Conservation (phyloP, 2,113 vertebrate species). For the Protomyctophum bolini region DNA sequence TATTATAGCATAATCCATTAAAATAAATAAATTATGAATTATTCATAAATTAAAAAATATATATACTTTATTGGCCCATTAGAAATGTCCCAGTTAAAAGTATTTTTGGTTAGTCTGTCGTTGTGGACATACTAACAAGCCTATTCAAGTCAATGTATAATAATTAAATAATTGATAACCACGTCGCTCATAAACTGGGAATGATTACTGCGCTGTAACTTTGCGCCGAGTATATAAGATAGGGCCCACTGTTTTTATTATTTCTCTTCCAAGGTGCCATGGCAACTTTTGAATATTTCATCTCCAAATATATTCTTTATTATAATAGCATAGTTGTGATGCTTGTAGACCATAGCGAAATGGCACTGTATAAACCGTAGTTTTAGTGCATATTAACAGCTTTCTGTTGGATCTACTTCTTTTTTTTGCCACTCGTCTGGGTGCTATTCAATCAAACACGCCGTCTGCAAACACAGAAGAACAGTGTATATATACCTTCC, state of each 20-base stretch:
- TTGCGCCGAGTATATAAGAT: too few relatives aligned
- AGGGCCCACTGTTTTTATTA: constrained; percentile 33
- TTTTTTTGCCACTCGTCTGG: constrained; percentile 58
- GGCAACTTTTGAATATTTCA: constrained; percentile 77
- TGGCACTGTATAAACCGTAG: constrained; percentile 68
- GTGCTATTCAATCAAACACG: constrained; percentile 71
- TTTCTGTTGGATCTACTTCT: constrained; percentile 71
- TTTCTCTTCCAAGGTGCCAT: constrained; percentile 70
- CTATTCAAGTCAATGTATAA: too few relatives aligned
- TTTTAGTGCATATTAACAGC: constrained; percentile 65
- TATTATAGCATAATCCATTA: too few relatives aligned
- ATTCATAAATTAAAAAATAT: too few relatives aligned
- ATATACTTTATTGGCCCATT: too few relatives aligned
- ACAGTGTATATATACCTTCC: constrained; percentile 39
- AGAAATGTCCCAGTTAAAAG: too few relatives aligned
- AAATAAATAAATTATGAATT: too few relatives aligned
- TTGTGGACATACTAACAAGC: too few relatives aligned
- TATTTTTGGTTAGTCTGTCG: too few relatives aligned
- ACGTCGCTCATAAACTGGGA: too few relatives aligned
- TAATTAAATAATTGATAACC: too few relatives aligned
- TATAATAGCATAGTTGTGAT: constrained; percentile 70
- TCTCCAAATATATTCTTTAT: constrained; percentile 62
- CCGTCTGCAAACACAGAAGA: constrained; percentile 57
- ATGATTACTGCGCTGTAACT: too few relatives aligned
- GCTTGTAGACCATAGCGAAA: constrained; percentile 67